Base-by-base conservation (phyloP, 64 coral and sea anemone genomes). In the Montipora sp. region DNA sequence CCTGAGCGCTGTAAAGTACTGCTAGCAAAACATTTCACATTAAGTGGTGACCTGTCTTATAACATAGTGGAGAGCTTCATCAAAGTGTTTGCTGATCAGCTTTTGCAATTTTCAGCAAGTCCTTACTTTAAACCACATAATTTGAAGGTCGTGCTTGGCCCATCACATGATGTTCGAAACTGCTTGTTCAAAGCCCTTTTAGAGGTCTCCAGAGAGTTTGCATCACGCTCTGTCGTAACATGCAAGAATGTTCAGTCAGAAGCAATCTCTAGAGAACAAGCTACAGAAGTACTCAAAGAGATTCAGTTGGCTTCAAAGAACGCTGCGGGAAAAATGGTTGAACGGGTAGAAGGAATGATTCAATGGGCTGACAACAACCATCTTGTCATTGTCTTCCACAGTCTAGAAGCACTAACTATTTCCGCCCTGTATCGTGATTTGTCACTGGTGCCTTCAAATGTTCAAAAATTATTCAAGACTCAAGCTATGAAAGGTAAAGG, bases 301-400 rank as follows among this genome's bases (percentile, higher is more conserved):
- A 87, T 94, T 72, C 75, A 72, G 7, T 80, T 51, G 51, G 18
- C 51, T 50, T 84, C 71, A 73, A 48, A 76, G 27, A 91, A 53
- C 8, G 84, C 73, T n/a, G 92, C 95, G 10, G 81, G 88, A 0
- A 55, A 91, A 78, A 96, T 96, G 92, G 83, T 96, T 44, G 46
- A 96, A 55, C 75, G 95, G 77, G 91, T 96, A 15, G 75, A 90
- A 84, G 87, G 87, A 66, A 96, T 96, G 95, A 96, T 94, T 75
- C 95, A 96, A 36, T 96, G 95, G 95, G 88, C 87, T 82, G 92
- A 94, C 20, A 90, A 81, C 59, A 93, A 93, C 65, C 95, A 96
- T 65, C 87, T 96, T 27, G 84, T 90, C 18, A 90, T 96, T 23
- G 87, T 94, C 8, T 93, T 96, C 55, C 92, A 93, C 76, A 90